Evolutionary conservation across 2,113 vertebrate species (phyloP).

Genomic region (Coreoperca whiteheadi): DNA sequence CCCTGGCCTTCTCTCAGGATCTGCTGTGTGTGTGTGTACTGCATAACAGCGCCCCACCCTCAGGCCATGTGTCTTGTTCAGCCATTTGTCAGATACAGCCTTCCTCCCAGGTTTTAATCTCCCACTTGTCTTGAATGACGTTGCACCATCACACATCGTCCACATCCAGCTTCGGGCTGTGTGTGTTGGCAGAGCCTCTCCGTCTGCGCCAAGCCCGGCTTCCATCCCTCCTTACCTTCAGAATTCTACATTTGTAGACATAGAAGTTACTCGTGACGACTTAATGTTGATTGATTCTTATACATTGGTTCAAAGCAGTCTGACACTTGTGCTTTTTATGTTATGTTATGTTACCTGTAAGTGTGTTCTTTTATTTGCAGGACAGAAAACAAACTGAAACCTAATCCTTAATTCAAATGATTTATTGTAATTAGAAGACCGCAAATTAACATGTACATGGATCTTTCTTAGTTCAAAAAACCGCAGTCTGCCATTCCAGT

Average conservation of each 20-base stretch:
- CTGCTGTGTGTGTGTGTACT: slow-evolving; percentile 21
- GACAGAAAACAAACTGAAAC: too few species aligned
- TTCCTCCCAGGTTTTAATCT: slow-evolving; percentile 15
- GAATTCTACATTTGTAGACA: background rate
- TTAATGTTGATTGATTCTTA: background rate
- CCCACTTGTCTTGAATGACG: slow-evolving; percentile 20
- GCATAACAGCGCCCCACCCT: background rate
- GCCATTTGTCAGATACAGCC: slow-evolving; percentile 11
- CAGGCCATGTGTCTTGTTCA: slow-evolving; percentile 3
- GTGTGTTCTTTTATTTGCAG: too few species aligned
- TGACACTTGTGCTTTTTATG: too few species aligned
- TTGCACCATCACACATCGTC: background rate
- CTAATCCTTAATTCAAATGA: too few species aligned
- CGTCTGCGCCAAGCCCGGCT: background rate
- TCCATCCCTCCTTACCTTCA: background rate
- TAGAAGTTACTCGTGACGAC: background rate
- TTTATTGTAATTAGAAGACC: too few species aligned
- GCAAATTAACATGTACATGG: too few species aligned
- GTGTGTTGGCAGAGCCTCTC: slow-evolving; percentile 11
- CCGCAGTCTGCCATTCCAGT: too few species aligned
- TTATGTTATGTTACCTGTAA: too few species aligned
- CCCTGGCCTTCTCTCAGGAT: slow-evolving; percentile 10
- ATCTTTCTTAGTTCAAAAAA: too few species aligned
- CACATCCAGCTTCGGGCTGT: background rate
- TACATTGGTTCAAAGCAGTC: background rate